Evolutionary conservation across 2,888 invertebrate species (phyloP).

Genomic region (Acleris sparsana): DNA sequence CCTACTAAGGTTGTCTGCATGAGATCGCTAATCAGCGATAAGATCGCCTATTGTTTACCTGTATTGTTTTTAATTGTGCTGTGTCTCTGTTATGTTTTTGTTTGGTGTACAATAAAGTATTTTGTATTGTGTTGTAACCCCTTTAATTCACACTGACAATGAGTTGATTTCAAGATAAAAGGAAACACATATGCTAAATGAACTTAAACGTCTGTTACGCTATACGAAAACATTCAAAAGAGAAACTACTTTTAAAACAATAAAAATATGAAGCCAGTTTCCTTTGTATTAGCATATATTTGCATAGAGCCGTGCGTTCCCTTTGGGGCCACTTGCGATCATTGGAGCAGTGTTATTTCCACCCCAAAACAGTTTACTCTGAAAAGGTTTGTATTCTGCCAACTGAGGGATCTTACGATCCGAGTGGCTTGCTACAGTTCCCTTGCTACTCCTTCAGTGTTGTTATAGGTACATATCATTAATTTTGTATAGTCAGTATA

Average conservation of each 20-base stretch:
- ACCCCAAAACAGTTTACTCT: constrained; percentile 28
- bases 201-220: no score
- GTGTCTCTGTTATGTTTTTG: no score
- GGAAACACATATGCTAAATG: no score
- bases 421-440: constrained; percentile 8
- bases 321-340: constrained; percentile 19
- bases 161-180: no score
- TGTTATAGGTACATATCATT: background rate
- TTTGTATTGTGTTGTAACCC: no score
- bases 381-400: constrained; percentile 25
- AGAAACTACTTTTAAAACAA: constrained; percentile 17
- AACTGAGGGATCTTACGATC: constrained; percentile 14
- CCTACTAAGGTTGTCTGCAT: no score
- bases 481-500: no score
- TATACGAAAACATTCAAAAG: constrained; percentile 1
- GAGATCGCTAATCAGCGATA: no score
- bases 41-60: no score
- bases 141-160: no score
- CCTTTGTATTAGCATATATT: constrained; percentile 21
- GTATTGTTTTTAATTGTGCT: no score
- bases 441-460: constrained; percentile 2
- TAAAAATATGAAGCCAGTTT: constrained; percentile 19
- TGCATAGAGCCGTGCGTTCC: constrained; percentile 25
- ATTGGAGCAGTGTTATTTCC: constrained; percentile 26
- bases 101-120: no score